A percentile compares a stretch with the other conserved stretches of the same genome.
These are phyloP conservation scores for Polymixis flavicincta DNA, from an alignment of 2,888 invertebrate species.

Conservation along the genomic window DNA sequence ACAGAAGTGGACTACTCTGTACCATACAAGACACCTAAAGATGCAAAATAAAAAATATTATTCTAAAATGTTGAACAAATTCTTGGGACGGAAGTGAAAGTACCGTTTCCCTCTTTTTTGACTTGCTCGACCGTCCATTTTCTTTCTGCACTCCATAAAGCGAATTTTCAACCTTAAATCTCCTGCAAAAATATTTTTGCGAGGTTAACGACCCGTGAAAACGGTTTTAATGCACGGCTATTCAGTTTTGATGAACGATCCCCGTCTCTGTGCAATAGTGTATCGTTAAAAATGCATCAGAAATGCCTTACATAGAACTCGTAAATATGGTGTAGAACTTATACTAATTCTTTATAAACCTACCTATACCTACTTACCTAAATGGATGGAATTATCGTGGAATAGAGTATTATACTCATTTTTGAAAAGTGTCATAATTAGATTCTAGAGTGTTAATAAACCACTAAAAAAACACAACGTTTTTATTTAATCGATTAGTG, in stretches of 20 bases:
- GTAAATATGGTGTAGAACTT: constrained; percentile 6
- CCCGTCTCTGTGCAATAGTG: constrained; percentile 25
- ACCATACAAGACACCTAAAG: background rate
- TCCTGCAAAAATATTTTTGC: constrained; percentile 53
- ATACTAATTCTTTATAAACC: background rate
- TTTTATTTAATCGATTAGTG: too few relatives aligned
- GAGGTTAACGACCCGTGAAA: constrained; percentile 53
- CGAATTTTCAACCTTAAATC: constrained; percentile 50
- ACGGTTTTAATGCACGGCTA: constrained; percentile 56
- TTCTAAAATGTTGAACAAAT: background rate
- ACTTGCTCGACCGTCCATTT: constrained; percentile 23
- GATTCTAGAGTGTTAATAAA: too few relatives aligned
- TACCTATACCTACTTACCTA: background rate
- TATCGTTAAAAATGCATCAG: constrained; percentile 63
- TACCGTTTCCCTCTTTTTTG: constrained; percentile 29
- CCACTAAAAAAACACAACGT: too few relatives aligned
- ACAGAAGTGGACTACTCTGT: background rate
- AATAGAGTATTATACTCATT: too few relatives aligned
- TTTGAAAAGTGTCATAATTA: too few relatives aligned
- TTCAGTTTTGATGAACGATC: constrained; percentile 56
- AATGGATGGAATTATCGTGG: background rate
- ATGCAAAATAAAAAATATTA: constrained; percentile 1
- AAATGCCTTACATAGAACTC: constrained; percentile 9
- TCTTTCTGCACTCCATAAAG: constrained; percentile 27
- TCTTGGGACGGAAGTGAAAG: constrained; percentile 12